Conservation (phyloP, 1,140 invertebrate species). For the Carposina sasakii region DNA sequence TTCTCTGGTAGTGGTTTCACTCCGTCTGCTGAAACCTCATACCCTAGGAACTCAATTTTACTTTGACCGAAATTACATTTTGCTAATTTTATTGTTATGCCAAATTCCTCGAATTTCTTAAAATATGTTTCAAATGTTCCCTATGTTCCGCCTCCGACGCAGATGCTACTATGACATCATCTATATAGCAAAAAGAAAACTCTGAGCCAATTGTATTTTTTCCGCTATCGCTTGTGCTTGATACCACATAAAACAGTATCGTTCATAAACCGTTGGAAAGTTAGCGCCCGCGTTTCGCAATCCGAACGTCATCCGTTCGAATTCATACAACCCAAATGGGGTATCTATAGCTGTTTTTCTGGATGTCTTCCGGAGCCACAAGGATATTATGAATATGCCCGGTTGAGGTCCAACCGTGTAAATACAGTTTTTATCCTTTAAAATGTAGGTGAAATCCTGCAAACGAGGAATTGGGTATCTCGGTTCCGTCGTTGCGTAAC, state of each 20-base stretch:
- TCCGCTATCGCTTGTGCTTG: no score
- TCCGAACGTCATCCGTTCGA: no score
- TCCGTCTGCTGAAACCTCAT: neutral
- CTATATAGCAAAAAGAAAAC: neutral
- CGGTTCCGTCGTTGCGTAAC: conserved; percentile 39
- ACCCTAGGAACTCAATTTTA: conserved; percentile 1
- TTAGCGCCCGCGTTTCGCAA: no score
- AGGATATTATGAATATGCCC: no score
- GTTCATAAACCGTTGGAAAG: no score
- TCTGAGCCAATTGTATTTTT: no score
- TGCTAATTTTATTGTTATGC: conserved; percentile 4
- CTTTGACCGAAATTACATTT: conserved; percentile 8
- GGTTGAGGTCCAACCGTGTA: neutral
- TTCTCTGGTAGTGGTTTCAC: conserved; percentile 3
- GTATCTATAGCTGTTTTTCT: no score
- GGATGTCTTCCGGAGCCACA: no score
- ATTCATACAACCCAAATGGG: no score
- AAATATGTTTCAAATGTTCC: neutral
- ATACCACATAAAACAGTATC: no score
- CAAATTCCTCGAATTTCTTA: neutral
- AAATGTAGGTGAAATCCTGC: conserved; percentile 24
- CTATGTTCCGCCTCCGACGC: neutral
- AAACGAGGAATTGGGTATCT: conserved; percentile 34
- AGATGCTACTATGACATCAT: neutral
- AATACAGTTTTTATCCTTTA: neutral